Percentiles rank a stretch among this genome's conserved stretches.
Conservation (phyloP, 1,140 invertebrate genomes). For the Drosophila oshimai region DNA sequence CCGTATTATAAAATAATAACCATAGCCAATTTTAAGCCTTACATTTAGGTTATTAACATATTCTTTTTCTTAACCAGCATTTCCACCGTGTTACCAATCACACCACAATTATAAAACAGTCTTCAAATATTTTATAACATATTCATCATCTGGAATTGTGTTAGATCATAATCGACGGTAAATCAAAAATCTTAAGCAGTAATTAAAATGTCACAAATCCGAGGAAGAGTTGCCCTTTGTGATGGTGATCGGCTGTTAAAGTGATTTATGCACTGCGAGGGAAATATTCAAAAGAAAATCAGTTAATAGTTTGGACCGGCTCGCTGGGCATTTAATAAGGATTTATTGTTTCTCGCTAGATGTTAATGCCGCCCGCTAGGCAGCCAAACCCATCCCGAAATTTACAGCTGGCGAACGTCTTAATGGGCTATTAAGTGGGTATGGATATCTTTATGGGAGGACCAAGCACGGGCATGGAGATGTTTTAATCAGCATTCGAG, state of each 20-base stretch:
- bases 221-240: constrained; percentile 24
- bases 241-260: constrained; percentile 43
- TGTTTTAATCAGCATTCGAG: constrained; percentile 67
- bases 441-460: constrained; percentile 45
- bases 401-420: constrained; percentile 68
- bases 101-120: background rate
- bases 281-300: constrained; percentile 70
- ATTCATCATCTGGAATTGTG: constrained; percentile 6
- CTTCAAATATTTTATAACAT: background rate
- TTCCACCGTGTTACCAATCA: background rate
- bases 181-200: constrained; percentile 65
- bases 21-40: too few species aligned
- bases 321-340: constrained; percentile 74
- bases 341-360: constrained; percentile 77
- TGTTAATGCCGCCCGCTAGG: constrained; percentile 48
- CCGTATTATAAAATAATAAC: background rate
- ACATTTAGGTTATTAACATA: too few species aligned
- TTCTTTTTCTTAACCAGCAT: background rate
- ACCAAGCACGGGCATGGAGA: constrained; percentile 10
- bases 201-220: constrained; percentile 73
- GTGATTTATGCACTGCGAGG: constrained; percentile 66
- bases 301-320: constrained; percentile 60
- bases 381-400: constrained; percentile 16
- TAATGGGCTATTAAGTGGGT: constrained; percentile 78
- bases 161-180: constrained; percentile 44